These are phyloP conservation scores for Eurois occulta DNA, from an alignment of 2,888 invertebrate species.

Conservation along the genomic window DNA sequence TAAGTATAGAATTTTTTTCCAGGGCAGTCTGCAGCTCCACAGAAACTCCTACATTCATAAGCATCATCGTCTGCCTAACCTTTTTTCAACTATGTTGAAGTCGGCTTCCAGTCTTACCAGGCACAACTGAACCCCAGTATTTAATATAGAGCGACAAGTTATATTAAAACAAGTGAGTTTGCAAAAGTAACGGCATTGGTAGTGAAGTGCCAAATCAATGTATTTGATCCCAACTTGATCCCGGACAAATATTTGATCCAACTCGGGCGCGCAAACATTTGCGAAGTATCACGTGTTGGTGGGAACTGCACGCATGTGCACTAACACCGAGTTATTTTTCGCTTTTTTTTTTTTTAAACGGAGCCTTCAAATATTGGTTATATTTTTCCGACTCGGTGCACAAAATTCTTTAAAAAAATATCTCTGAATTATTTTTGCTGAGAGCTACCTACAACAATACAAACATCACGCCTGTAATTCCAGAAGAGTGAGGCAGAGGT, in stretches of 20 bases:
- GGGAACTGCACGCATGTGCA: conserved; percentile 70
- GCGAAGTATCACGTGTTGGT: conserved; percentile 71
- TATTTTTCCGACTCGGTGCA: background rate
- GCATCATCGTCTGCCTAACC: background rate
- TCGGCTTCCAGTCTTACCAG: background rate
- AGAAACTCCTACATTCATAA: background rate
- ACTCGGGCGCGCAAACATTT: conserved; percentile 79
- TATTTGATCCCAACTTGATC: conserved; percentile 78
- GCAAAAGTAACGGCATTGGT: conserved; percentile 45
- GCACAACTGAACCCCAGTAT: background rate
- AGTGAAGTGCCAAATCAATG: conserved; percentile 76
- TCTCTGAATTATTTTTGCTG: background rate
- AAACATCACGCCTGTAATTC: background rate
- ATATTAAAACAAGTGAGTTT: conserved; percentile 30
- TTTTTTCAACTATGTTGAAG: background rate
- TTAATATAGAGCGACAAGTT: background rate
- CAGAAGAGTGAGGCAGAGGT: background rate
- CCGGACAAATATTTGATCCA: conserved; percentile 77
- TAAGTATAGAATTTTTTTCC: background rate
- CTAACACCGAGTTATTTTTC: conserved; percentile 19
- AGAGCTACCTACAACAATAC: background rate
- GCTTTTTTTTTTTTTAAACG: background rate
- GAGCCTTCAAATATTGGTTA: background rate
- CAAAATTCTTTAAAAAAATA: background rate
- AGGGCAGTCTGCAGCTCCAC: background rate